A percentile compares a stretch with the other conserved stretches of the same genome.
Evolutionary conservation across 2,113 vertebrate genomes (phyloP).

Genomic region (Sula dactylatra): DNA sequence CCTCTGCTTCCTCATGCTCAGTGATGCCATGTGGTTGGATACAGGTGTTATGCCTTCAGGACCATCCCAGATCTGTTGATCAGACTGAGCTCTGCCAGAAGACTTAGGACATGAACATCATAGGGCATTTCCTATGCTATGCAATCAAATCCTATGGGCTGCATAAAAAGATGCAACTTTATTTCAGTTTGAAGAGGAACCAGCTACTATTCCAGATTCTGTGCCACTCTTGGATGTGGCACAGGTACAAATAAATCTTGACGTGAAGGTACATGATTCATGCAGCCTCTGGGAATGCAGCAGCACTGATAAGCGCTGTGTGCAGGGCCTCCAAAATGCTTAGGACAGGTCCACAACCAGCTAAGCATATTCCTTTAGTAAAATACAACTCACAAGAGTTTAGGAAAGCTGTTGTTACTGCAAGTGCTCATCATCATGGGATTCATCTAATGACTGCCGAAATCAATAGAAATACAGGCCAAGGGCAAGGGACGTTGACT

Average conservation of each 20-base stretch:
- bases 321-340: not conserved
- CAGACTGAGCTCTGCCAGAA: not conserved
- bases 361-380: not conserved
- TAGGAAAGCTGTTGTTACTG: not conserved
- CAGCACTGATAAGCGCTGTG: not conserved
- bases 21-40: not conserved
- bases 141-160: not conserved
- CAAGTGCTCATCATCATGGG: not conserved
- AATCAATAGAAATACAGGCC: not conserved
- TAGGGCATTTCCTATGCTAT: fast-evolving
- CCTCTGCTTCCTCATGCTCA: not conserved
- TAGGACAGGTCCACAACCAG: not conserved
- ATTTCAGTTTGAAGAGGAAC: not conserved
- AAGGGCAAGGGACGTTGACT: not conserved
- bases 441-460: not conserved
- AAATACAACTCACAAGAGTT: not conserved
- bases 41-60: not conserved
- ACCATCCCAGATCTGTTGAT: not conserved
- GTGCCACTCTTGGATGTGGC: not conserved
- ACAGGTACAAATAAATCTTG: not conserved
- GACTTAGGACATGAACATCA: no score
- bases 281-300: not conserved
- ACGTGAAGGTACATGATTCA: fast-evolving
- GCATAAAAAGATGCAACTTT: not conserved
- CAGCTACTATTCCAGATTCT: not conserved